phyloP scores from a whole-genome alignment of 2,888 invertebrate species.

The Chrysolina haemoptera region DNA sequence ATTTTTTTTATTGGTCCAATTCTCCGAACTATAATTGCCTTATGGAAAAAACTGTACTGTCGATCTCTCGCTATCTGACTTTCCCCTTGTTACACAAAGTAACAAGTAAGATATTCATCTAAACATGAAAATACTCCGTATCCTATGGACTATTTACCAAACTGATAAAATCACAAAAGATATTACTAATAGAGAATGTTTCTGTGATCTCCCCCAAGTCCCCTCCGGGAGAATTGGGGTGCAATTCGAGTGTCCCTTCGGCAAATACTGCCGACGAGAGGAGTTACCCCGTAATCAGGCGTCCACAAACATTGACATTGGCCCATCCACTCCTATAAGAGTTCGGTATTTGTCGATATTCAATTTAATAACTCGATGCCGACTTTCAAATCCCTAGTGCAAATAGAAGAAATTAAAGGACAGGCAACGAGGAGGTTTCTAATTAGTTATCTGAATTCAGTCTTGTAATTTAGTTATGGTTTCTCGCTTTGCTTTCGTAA shows the following conservation, averaged over 20 bases:
- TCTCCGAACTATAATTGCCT: too few species aligned
- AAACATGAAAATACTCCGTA: conserved; percentile 6
- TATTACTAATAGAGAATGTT: conserved; percentile 57
- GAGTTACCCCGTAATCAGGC: conserved; percentile 57
- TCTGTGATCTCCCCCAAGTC: conserved; percentile 46
- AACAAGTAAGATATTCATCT: conserved; percentile 14
- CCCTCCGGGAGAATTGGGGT: conserved; percentile 46
- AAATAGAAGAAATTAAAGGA: conserved; percentile 48
- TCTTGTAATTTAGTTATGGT: neutral
- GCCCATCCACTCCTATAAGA: conserved; percentile 51
- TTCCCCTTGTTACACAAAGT: neutral
- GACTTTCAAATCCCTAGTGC: conserved; percentile 52
- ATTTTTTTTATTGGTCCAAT: too few species aligned
- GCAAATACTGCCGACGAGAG: conserved; percentile 56
- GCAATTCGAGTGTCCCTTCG: conserved; percentile 51
- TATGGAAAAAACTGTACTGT: neutral
- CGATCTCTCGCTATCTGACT: neutral
- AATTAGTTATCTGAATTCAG: conserved; percentile 33
- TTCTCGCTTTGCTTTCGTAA: too few species aligned
- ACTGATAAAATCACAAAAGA: conserved; percentile 58
- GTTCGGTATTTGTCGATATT: conserved; percentile 54
- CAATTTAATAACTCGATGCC: conserved; percentile 55
- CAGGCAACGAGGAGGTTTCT: conserved; percentile 32
- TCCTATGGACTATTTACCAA: conserved; percentile 41
- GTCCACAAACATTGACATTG: conserved; percentile 60